phyloP scores from a whole-genome alignment of 2,797 vertebrate species.

The Siniperca undulata region DNA sequence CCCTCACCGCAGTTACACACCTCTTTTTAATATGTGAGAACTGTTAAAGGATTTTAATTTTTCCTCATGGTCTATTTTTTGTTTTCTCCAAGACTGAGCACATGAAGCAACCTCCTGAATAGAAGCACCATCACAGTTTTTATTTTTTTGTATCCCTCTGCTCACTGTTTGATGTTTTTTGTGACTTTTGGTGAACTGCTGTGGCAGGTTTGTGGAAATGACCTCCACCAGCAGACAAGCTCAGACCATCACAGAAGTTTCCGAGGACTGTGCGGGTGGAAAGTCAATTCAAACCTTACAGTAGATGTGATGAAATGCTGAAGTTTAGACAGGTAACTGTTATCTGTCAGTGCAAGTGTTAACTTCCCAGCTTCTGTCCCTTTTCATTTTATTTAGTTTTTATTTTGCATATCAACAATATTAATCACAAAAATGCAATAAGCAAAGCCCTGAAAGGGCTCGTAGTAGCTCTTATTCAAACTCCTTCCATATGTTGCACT shows the following conservation, averaged over 20 bases:
- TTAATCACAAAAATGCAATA: slow-evolving; percentile 85
- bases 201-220: slow-evolving; percentile 85
- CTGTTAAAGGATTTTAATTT: slow-evolving; percentile 82
- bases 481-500: slow-evolving; percentile 83
- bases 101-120: slow-evolving; percentile 80
- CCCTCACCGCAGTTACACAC: slow-evolving; percentile 77
- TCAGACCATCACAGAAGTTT: slow-evolving; percentile 86
- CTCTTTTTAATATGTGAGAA: slow-evolving; percentile 90
- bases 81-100: slow-evolving; percentile 90
- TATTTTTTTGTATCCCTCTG: slow-evolving; percentile 80
- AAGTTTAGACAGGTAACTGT: slow-evolving; percentile 72
- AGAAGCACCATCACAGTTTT: slow-evolving; percentile 78
- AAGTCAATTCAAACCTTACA: slow-evolving; percentile 83
- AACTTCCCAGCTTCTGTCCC: slow-evolving; percentile 70
- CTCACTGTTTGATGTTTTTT: slow-evolving; percentile 88
- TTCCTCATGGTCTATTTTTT: slow-evolving; percentile 73
- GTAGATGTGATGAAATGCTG: slow-evolving; percentile 79
- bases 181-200: slow-evolving; percentile 90
- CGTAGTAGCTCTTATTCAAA: slow-evolving; percentile 82
- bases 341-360: slow-evolving; percentile 78
- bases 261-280: slow-evolving; percentile 84
- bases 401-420: slow-evolving; percentile 81
- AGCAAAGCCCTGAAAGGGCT: slow-evolving; percentile 83
- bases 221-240: slow-evolving; percentile 86
- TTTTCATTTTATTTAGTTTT: slow-evolving; percentile 56